Evolutionary conservation across 2,888 invertebrate species (phyloP).

Genomic region (Mythimna ferrago): DNA sequence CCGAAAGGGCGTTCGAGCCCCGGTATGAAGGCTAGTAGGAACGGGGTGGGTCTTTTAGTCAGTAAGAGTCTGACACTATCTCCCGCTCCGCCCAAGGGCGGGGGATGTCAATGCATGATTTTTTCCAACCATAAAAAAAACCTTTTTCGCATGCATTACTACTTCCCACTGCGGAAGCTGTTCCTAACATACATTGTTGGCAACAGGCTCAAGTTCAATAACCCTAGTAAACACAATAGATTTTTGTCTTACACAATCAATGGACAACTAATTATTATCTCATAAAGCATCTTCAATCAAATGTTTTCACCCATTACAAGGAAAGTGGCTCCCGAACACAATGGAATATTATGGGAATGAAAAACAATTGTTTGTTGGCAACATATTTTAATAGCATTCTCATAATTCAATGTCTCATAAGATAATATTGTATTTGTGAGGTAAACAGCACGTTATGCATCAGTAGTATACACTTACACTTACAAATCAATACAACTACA

Average conservation of each 20-base stretch:
- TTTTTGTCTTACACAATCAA: slow-evolving; percentile 7
- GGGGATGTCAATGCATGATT: no score
- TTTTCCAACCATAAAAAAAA: no score
- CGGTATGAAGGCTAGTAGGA: no score
- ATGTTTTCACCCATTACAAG: slow-evolving; percentile 45
- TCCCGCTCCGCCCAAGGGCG: no score
- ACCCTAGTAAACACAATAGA: not conserved
- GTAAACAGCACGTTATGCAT: not conserved
- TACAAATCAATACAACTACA: not conserved
- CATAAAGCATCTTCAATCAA: slow-evolving; percentile 34
- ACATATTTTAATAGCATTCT: slow-evolving; percentile 21
- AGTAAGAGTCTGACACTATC: no score
- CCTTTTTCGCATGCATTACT: no score
- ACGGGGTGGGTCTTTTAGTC: no score
- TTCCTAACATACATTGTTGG: no score
- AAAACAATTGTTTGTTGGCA: slow-evolving; percentile 12
- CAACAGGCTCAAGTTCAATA: no score
- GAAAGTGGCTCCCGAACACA: slow-evolving; percentile 39
- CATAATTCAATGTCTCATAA: no score
- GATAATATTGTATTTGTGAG: not conserved
- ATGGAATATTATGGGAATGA: slow-evolving; percentile 44
- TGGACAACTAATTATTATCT: slow-evolving; percentile 36
- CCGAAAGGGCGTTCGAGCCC: no score
- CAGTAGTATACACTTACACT: not conserved
- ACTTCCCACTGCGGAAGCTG: no score